A percentile compares a stretch with the other conserved stretches of the same genome.
Evolutionary conservation across 2,797 vertebrate species (phyloP).

Genomic region (Cryptoprocta ferox): DNA sequence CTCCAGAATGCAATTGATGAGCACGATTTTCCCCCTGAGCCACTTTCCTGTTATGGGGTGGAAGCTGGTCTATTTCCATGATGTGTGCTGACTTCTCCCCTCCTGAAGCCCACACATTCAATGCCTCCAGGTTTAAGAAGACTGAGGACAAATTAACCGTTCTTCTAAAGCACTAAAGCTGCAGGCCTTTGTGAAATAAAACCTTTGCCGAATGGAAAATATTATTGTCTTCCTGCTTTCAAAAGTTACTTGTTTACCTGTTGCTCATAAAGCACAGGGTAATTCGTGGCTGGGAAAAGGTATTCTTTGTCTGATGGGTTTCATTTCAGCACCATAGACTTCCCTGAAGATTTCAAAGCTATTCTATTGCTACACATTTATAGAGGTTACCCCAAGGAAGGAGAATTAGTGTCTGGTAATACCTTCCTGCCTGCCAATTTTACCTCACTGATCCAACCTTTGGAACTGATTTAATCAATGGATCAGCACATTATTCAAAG

Average conservation of each 20-base stretch:
- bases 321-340: conserved; percentile 67
- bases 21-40: background rate
- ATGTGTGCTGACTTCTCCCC: conserved; percentile 19
- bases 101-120: conserved; percentile 15
- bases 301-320: conserved; percentile 74
- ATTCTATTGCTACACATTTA: conserved; percentile 70
- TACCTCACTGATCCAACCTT: conserved; percentile 68
- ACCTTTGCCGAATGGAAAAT: conserved; percentile 68
- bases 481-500: conserved; percentile 75
- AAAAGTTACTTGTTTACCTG: conserved; percentile 75
- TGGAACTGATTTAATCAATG: conserved; percentile 78
- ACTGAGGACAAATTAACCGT: conserved; percentile 64
- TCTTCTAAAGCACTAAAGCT: conserved; percentile 65
- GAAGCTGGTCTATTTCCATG: conserved; percentile 61
- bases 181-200: conserved; percentile 71
- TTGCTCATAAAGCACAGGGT: conserved; percentile 68
- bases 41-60: background rate
- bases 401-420: conserved; percentile 73
- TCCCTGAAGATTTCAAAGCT: conserved; percentile 67
- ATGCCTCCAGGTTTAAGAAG: conserved; percentile 54
- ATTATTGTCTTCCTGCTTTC: conserved; percentile 67
- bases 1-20: conserved; percentile 44
- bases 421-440: conserved; percentile 68
- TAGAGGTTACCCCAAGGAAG: conserved; percentile 52
- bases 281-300: conserved; percentile 60